Conservation (phyloP, 2,888 invertebrate genomes). For the Netelia inedita region DNA sequence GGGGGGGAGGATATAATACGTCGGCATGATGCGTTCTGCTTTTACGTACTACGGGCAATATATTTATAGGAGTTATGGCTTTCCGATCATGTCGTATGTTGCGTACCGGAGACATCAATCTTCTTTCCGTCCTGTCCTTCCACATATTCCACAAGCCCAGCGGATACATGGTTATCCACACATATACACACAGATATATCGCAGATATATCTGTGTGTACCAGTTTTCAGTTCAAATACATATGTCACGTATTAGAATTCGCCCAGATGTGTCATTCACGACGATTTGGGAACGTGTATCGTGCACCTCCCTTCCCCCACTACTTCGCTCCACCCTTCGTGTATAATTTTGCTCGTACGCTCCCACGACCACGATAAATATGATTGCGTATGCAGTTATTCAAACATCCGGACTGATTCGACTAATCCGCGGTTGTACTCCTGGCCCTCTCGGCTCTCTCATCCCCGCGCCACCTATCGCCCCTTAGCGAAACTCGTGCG, state of each 20-base stretch:
- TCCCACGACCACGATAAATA: conserved; percentile 52
- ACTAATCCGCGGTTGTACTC: conserved; percentile 36
- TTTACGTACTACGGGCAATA: conserved; percentile 71
- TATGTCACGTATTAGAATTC: conserved; percentile 57
- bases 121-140: conserved; percentile 65
- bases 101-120: conserved; percentile 73
- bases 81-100: conserved; percentile 73
- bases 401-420: conserved; percentile 52
- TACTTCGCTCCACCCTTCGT: neutral
- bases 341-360: conserved; percentile 51
- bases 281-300: conserved; percentile 50
- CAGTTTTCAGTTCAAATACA: conserved; percentile 37
- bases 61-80: conserved; percentile 75
- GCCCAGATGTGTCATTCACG: conserved; percentile 52
- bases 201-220: conserved; percentile 13
- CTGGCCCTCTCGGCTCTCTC: neutral
- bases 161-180: conserved; percentile 10
- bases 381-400: conserved; percentile 66
- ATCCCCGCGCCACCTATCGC: too few relatives aligned
- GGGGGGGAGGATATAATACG: conserved; percentile 40
- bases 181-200: conserved; percentile 20
- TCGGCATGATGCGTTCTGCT: conserved; percentile 52
- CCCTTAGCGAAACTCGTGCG: too few relatives aligned
- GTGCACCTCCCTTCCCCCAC: neutral
- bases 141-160: conserved; percentile 19